Conservation (phyloP, 2,113 vertebrate species). For the Megaptera novaeangliae region DNA sequence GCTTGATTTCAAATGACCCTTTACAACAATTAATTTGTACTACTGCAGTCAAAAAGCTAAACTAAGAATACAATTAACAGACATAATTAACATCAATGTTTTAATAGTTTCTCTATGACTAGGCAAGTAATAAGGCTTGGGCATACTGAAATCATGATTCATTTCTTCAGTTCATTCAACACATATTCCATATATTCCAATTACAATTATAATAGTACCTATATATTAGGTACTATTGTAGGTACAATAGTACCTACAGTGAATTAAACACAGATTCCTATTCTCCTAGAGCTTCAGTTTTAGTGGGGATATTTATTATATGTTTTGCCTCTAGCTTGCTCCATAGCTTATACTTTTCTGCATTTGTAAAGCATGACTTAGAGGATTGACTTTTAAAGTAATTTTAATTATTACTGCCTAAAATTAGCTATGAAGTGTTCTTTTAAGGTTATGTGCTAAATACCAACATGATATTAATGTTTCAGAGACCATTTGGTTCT, state of each 20-base stretch:
- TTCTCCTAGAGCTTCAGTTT: background rate
- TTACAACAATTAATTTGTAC: background rate
- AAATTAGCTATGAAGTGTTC: background rate
- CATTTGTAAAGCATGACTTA: background rate
- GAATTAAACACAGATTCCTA: background rate
- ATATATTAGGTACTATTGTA: background rate
- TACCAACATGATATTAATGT: background rate
- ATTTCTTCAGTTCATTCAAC: background rate
- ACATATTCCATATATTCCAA: background rate
- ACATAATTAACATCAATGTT: background rate
- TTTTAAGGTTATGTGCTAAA: background rate
- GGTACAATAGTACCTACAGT: background rate
- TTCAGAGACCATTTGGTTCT: background rate
- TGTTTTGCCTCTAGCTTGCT: background rate
- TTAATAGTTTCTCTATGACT: background rate
- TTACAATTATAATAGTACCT: background rate
- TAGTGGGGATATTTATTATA: background rate
- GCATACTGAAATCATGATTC: background rate
- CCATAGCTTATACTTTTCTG: background rate
- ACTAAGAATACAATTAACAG: background rate
- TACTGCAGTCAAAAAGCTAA: background rate
- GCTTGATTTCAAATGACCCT: background rate
- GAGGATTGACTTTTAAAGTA: background rate
- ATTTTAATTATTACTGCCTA: background rate
- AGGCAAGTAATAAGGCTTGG: background rate